These are phyloP conservation scores for Sesamia inferens DNA, from an alignment of 2,888 invertebrate species.

Conservation along the genomic window DNA sequence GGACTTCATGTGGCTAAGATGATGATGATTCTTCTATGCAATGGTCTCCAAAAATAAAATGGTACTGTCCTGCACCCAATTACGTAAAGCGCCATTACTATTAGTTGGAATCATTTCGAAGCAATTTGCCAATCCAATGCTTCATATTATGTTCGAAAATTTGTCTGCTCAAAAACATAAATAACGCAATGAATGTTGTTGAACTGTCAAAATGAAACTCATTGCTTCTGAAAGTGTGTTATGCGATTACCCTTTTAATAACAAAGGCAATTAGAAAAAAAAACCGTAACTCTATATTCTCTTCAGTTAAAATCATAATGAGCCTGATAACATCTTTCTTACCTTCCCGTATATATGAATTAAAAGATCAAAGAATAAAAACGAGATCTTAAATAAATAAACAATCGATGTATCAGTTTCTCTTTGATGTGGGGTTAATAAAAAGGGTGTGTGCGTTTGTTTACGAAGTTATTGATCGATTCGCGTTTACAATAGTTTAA, in stretches of 20 bases:
- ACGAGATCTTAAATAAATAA: slow-evolving; percentile 70
- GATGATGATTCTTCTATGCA: no score
- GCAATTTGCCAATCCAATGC: no score
- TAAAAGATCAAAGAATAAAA: slow-evolving; percentile 68
- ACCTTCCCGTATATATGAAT: slow-evolving; percentile 61
- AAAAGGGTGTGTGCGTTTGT: slow-evolving; percentile 52
- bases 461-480: slow-evolving; percentile 60
- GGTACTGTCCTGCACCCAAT: no score
- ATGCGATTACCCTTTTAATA: not conserved
- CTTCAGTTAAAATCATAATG: slow-evolving; percentile 12
- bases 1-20: no score
- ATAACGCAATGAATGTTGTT: no score
- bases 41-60: no score
- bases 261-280: not conserved
- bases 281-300: not conserved
- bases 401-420: slow-evolving; percentile 51
- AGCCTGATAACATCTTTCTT: slow-evolving; percentile 38
- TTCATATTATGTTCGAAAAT: no score
- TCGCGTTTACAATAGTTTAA: slow-evolving; percentile 46
- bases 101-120: no score
- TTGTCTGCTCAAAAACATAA: no score
- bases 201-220: no score
- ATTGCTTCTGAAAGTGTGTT: no score
- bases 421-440: slow-evolving; percentile 75
- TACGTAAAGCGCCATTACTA: no score